These are phyloP conservation scores for Drepana falcataria DNA, from an alignment of 2,888 invertebrate species.

Conservation along the genomic window DNA sequence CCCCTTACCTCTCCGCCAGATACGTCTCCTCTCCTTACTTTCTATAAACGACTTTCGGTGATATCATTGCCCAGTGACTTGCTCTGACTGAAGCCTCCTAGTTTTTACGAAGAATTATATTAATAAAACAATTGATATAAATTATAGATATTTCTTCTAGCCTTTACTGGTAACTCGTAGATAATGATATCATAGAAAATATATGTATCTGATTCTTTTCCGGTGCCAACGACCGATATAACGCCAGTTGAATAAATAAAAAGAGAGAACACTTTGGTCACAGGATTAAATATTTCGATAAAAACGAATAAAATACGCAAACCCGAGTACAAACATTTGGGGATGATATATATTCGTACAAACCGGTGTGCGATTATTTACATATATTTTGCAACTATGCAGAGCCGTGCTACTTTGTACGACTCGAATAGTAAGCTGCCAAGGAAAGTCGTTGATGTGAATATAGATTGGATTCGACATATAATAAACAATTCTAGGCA, in stretches of 20 bases:
- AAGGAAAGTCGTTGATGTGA: too few species aligned
- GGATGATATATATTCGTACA: too few species aligned
- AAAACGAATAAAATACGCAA: too few species aligned
- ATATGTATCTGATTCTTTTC: not conserved
- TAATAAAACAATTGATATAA: not conserved
- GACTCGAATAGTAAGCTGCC: too few species aligned
- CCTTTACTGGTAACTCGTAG: not conserved
- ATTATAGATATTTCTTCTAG: not conserved
- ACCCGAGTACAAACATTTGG: too few species aligned
- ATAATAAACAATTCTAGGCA: too few species aligned
- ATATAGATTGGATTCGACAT: too few species aligned
- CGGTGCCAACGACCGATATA: not conserved
- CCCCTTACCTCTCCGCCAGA: slow-evolving; percentile 32
- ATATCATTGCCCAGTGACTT: slow-evolving; percentile 70
- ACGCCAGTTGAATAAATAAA: not conserved
- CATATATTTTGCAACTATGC: too few species aligned
- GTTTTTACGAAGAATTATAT: slow-evolving; percentile 23
- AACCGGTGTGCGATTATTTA: too few species aligned
- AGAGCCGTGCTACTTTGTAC: too few species aligned
- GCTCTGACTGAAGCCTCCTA: slow-evolving; percentile 45
- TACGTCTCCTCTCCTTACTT: slow-evolving; percentile 56
- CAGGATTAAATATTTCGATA: too few species aligned
- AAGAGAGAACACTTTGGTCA: too few species aligned
- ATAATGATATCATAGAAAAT: not conserved
- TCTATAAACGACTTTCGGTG: slow-evolving; percentile 66